Evolutionary conservation across 2,797 vertebrate species (phyloP).

Genomic region (Borostomias antarcticus): DNA sequence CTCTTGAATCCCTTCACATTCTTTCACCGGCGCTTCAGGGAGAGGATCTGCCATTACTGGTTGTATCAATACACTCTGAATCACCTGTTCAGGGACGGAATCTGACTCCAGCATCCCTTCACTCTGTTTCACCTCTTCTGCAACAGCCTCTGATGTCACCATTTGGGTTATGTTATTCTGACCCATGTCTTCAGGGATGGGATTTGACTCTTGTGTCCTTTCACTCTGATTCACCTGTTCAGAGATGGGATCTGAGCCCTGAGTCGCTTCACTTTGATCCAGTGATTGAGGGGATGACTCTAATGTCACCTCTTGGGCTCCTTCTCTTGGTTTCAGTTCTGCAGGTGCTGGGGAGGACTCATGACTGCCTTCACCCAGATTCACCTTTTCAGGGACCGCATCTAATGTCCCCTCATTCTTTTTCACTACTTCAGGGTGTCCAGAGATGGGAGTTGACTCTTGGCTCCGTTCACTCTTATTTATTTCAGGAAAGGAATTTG

Average conservation of each 20-base stretch:
- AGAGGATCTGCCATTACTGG: constrained; percentile 6
- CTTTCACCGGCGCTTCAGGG: constrained; percentile 23
- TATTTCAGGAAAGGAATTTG: neutral
- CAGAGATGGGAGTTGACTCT: neutral
- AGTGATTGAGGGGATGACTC: too few species aligned
- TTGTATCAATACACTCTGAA: neutral
- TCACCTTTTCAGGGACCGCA: too few species aligned
- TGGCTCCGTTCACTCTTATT: neutral
- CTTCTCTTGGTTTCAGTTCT: too few species aligned
- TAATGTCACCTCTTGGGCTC: too few species aligned
- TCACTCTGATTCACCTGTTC: constrained; percentile 18
- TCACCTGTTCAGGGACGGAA: neutral
- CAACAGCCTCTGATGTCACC: neutral
- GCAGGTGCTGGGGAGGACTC: too few species aligned
- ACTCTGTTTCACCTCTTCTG: neutral
- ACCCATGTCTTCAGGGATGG: too few species aligned
- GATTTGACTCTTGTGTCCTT: too few species aligned
- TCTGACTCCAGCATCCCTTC: neutral
- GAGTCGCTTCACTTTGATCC: constrained; percentile 7
- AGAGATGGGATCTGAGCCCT: constrained; percentile 46
- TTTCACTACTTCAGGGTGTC: too few species aligned
- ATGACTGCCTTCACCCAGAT: too few species aligned
- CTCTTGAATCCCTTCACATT: neutral
- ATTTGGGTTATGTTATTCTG: neutral
- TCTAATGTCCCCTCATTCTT: too few species aligned